phyloP scores from a whole-genome alignment of 2,888 invertebrate species.

The Acanthosepion esculentum region DNA sequence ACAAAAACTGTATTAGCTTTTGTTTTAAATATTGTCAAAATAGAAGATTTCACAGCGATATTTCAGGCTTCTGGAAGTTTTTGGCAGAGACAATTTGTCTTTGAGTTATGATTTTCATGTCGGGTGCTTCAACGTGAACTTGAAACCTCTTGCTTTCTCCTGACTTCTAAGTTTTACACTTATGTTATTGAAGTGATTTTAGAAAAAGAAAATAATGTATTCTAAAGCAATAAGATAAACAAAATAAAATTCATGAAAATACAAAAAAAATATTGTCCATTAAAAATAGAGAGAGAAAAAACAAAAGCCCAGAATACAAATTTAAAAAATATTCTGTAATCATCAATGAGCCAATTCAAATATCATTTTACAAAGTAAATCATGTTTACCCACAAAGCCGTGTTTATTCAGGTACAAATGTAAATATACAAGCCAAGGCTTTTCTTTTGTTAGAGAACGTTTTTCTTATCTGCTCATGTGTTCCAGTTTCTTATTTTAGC shows the following conservation, averaged over 20 bases:
- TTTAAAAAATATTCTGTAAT: neutral
- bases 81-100: neutral
- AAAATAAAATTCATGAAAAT: neutral
- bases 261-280: neutral
- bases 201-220: neutral
- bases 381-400: neutral
- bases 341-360: neutral
- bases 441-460: neutral
- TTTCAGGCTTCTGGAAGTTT: neutral
- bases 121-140: neutral
- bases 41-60: neutral
- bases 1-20: too few species aligned
- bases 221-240: neutral
- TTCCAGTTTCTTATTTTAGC: neutral
- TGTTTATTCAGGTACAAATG: slow-evolving; percentile 20
- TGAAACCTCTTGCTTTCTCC: neutral
- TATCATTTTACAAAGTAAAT: slow-evolving; percentile 18
- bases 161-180: neutral
- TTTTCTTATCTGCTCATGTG: neutral
- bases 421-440: neutral
- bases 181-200: neutral
- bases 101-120: neutral
- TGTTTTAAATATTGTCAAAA: too few species aligned
- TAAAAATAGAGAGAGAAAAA: neutral
- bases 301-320: neutral